Base-by-base conservation (phyloP, 2,113 vertebrate genomes). In the Uria aalge region DNA sequence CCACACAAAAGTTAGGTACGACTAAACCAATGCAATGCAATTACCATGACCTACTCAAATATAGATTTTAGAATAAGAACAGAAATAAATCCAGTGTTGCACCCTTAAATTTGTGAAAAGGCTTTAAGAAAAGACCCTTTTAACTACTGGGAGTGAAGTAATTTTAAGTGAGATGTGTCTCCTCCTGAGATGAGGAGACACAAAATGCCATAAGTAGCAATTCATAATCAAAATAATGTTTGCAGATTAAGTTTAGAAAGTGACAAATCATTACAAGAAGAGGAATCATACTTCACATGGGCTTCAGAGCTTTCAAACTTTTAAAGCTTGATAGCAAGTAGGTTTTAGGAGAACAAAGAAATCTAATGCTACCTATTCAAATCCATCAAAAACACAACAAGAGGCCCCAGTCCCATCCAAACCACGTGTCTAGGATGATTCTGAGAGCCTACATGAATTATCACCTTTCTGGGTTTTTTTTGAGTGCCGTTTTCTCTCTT, bases 381-480 rank as follows among this genome's bases (percentile, higher is more conserved):
- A 94, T 57, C 92, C 74, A 38, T 30, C 45, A 88, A 91, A 69
- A 93, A 59, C 41, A 68, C 45, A 47, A 88, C 45, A 47, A 88
- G 81, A 88, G 80, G 91, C 53, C 72, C 43, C 71, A 90, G 2
- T 41, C 71, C 57, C 77, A 86, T 81, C 43, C 69, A 95, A 89
- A 75, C 45, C 62, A 63, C 19, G 57, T 30, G 40, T 47, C 60
- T 43, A 73, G 43, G 77, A 75, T 24, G 69, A 82, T 59, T 77
- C 34, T 55, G 27, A 95, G 76, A 96, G 83, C 92, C 74, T 62
- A 76, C 30, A n/a, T 36, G n/a, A 89, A 94, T 85, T 62, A n/a
- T 96, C 97, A 98, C 98, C 98, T 98, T 92, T 55, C 52, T 16
- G 53, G 43, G 60, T 15, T 1, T 5, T 6, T 74, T 75, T 20